Evolutionary conservation across 2,113 vertebrate species (phyloP).

Genomic region (Bubo scandiacus): DNA sequence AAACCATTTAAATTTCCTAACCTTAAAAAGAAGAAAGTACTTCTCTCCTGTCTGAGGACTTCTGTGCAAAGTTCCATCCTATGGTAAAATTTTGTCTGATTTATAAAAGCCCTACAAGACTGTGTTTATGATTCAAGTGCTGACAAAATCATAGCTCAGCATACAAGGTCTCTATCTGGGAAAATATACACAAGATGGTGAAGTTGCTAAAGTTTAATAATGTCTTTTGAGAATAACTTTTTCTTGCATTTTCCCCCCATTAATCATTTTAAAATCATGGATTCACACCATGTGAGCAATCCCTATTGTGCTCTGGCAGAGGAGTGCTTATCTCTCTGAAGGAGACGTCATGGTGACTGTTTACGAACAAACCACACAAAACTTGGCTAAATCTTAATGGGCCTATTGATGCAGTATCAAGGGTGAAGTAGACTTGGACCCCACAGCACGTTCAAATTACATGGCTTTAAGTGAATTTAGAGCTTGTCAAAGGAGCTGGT

Average conservation of each 20-base stretch:
- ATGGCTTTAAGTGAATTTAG: conserved; percentile 59
- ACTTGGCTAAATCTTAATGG: conserved; percentile 64
- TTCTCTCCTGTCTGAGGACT: neutral
- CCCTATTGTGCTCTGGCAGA: conserved; percentile 19
- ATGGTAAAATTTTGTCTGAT: neutral
- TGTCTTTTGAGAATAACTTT: neutral
- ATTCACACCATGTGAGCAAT: neutral
- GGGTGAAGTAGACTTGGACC: conserved; percentile 55
- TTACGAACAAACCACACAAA: conserved; percentile 39
- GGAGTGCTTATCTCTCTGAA: conserved; percentile 13
- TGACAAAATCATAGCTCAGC: neutral
- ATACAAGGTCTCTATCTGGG: neutral
- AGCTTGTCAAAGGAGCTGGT: conserved; percentile 51
- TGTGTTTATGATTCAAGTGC: neutral
- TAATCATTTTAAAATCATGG: neutral
- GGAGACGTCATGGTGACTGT: neutral
- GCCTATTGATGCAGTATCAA: conserved; percentile 49
- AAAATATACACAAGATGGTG: neutral
- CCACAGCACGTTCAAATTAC: conserved; percentile 64
- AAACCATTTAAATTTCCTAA: neutral
- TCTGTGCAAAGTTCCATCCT: neutral
- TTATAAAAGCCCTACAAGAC: neutral
- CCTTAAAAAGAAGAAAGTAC: neutral
- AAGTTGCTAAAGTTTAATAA: neutral
- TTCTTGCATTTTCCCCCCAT: neutral